phyloP scores from a whole-genome alignment of 2,888 invertebrate species.

The Nephrotoma appendiculata region DNA sequence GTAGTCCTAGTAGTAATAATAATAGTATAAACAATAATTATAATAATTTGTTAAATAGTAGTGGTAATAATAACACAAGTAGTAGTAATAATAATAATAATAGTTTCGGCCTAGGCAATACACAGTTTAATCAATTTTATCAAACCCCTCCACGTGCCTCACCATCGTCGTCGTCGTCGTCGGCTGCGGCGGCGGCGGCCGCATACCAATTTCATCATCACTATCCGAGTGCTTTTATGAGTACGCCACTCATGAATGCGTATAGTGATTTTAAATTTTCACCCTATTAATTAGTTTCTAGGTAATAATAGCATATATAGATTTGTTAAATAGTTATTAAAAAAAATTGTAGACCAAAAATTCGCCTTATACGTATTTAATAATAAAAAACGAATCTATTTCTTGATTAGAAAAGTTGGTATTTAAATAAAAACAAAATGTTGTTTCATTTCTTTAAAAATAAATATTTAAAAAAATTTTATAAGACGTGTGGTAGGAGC shows the following conservation, averaged over 20 bases:
- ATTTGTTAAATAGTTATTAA: constrained; percentile 22
- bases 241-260: constrained; percentile 18
- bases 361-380: not conserved
- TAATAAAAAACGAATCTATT: not conserved
- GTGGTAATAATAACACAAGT: not conserved
- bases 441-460: not conserved
- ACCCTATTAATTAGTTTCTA: constrained; percentile 21
- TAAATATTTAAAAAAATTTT: not conserved
- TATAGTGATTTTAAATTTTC: constrained; percentile 32
- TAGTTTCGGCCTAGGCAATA: constrained; percentile 20
- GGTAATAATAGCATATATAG: constrained; percentile 15
- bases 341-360: not conserved
- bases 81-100: constrained; percentile 13
- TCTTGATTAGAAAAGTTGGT: not conserved
- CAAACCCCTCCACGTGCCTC: constrained; percentile 30
- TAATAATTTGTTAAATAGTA: not conserved
- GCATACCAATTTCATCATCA: not conserved
- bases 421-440: not conserved
- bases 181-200: not conserved
- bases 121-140: constrained; percentile 22
- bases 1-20: not conserved
- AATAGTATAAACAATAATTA: not conserved
- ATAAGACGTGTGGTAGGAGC: not conserved
- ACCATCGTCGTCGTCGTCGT: not conserved
- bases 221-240: not conserved